Base-by-base conservation (phyloP, 2,113 vertebrate species). In the Psilopogon haemacephalus region DNA sequence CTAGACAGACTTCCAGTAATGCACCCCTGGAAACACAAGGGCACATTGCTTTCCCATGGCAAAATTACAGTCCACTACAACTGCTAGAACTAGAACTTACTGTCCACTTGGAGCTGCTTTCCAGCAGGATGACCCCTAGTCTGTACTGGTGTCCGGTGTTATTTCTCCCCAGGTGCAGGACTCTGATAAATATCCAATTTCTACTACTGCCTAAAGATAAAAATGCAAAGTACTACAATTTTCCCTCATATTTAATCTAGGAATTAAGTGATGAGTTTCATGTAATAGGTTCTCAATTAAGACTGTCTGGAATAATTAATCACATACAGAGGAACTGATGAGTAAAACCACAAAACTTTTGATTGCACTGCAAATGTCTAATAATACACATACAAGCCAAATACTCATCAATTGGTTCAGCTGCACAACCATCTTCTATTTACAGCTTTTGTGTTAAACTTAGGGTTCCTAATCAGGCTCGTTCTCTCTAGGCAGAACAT, bases 201-300 rank as follows among this genome's bases (percentile, higher is more conserved):
- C 48, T 50, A 50, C 48, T 50, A 26, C 23, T 50, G 23, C 48
- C 48, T 50, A 50, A 26, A 50, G 48, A 12, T 24, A 50, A 50
- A 50, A 50, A 50, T 50, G 48, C 35, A 5, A 85, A 89, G 15
- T 55, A 33, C 4, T 33, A 75, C 28, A 2, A 46, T 73, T 92
- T 87, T 84, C 28, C 14, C 5, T 58, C 69, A 6, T 37, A 52
- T 67, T 77, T 81, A 77, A 58, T 60, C 4, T 7, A 33, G 24
- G 7, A 48, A 32, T 48, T 48, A 60, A 72, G 7, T 35, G 11
- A 1, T 38, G 15, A 58, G 52, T 78, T 89, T 83, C 5, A 55
- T 0, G 0, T 37, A 18, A 1, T 13, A 77, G 56, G 8, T 62
- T 69, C 12, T 78, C 26, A 27, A 11, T 55, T 56, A 46, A 73